These are phyloP conservation scores for Coelinius sp. DNA, from an alignment of 2,888 invertebrate genomes.

Conservation along the genomic window DNA sequence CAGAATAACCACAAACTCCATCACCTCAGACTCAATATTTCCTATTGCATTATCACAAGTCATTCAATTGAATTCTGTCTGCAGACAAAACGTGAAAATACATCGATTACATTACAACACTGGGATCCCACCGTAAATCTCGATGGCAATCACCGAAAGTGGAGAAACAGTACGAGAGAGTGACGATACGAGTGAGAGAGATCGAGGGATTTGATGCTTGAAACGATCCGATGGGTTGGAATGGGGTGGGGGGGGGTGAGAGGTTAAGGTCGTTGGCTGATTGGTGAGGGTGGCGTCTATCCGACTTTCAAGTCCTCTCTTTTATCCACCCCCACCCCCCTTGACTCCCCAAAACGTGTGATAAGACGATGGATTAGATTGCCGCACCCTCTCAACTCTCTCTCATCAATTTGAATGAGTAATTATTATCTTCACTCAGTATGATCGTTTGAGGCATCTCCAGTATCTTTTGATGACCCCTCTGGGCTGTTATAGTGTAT, in stretches of 20 bases:
- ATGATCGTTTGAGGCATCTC: constrained; percentile 23
- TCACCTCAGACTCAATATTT: neutral
- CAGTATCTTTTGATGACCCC: neutral
- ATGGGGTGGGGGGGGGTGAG: constrained; percentile 35
- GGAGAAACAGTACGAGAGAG: constrained; percentile 54
- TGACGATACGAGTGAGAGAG: constrained; percentile 38
- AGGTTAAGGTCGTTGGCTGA: constrained; percentile 41
- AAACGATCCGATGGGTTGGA: constrained; percentile 21
- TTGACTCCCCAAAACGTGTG: neutral
- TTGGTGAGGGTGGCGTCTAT: constrained; percentile 31
- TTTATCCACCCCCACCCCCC: neutral
- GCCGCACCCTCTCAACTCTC: constrained; percentile 31
- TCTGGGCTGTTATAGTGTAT: neutral
- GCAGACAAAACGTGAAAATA: neutral
- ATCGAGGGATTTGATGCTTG: constrained; percentile 39
- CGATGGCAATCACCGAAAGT: constrained; percentile 63
- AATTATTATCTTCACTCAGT: constrained; percentile 46
- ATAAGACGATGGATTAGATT: constrained; percentile 38
- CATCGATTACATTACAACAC: constrained; percentile 49
- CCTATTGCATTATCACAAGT: neutral
- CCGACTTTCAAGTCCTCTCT: constrained; percentile 21
- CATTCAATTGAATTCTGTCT: constrained; percentile 4
- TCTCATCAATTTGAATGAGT: constrained; percentile 34
- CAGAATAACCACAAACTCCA: constrained; percentile 1
- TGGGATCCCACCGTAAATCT: constrained; percentile 60